A percentile compares a stretch with the other conserved stretches of the same genome.
These are phyloP conservation scores for Amphilophus citrinellus DNA, from an alignment of 2,113 vertebrate species.

Conservation along the genomic window DNA sequence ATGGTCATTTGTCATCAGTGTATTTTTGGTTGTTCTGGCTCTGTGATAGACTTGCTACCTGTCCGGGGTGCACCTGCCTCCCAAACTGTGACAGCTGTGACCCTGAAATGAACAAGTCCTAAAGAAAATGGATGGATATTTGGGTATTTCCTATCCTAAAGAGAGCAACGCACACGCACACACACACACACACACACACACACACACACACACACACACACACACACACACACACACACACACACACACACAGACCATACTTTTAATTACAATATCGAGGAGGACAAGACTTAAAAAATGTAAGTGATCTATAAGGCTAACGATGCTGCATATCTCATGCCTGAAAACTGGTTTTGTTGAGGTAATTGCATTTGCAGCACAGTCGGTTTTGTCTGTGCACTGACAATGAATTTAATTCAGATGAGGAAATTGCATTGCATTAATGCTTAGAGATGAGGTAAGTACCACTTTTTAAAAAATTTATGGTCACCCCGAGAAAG, in stretches of 20 bases:
- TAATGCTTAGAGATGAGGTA: background rate
- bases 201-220: no score
- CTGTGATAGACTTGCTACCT: background rate
- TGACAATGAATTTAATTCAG: background rate
- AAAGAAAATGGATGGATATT: background rate
- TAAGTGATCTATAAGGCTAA: background rate
- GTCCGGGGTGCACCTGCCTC: background rate
- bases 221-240: background rate
- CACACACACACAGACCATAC: background rate
- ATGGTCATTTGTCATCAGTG: background rate
- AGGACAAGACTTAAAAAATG: background rate
- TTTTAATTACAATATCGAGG: background rate
- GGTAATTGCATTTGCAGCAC: background rate
- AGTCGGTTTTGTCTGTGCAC: background rate
- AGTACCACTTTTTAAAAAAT: background rate
- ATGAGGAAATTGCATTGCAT: constrained; percentile 13
- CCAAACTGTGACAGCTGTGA: background rate
- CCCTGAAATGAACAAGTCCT: background rate
- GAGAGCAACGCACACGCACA: background rate
- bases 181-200: no score
- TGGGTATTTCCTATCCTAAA: background rate
- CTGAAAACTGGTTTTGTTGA: background rate
- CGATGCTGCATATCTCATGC: background rate
- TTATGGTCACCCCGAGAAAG: constrained; percentile 36
- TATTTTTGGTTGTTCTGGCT: background rate